Evolutionary conservation across 1,140 invertebrate genomes (phyloP), one percentile per base, ranked within the genome.

Genomic region (Periplaneta americana): DNA sequence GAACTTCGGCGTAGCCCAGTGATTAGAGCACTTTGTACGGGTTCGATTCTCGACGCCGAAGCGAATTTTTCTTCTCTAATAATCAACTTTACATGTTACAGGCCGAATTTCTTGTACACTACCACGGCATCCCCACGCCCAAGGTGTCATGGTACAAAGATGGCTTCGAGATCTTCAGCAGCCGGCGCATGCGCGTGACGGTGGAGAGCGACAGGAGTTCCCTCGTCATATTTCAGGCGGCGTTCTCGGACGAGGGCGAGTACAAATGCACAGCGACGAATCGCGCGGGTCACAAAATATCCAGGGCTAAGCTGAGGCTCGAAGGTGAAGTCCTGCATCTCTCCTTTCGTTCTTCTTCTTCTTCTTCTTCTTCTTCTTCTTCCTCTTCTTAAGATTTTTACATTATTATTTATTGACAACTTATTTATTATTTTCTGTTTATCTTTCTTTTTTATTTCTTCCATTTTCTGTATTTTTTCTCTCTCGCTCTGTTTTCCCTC

Each of bases 131-230:
- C 35, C 98, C 98, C 0, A 87, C 91, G 10, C 97, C 98, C 3
- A 94, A 94, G 84, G 92, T 99, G 33, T 93, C 93, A n/a, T 99
- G 98, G 98, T 98, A 94, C 87, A 97, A 97, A 87, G 95, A 97
- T 86, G 95, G 94, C 37, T 95, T 95, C 84, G 95, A 96, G 87
- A 94, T 96, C 80, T 96, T 96, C 85, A 96, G 94, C 85, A 95
- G 94, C 85, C 89, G 95, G 82, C 90, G 95, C 83, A 95, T 94
- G 2, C 92, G 92, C 83, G 95, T 96, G 82, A 88, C 93, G 0
- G 95, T 94, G 0, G 95, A 95, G 81, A 93, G 93, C 80, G 93
- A 95, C 32, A 91, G 90, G 35, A 97, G 95, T 86, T 91, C 93
- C 36, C 91, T 98, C 6, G 90, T 95, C n/a, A 95, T 97, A 84